Conservation (phyloP, 2,888 invertebrate species). For the Anoncus sp. region DNA sequence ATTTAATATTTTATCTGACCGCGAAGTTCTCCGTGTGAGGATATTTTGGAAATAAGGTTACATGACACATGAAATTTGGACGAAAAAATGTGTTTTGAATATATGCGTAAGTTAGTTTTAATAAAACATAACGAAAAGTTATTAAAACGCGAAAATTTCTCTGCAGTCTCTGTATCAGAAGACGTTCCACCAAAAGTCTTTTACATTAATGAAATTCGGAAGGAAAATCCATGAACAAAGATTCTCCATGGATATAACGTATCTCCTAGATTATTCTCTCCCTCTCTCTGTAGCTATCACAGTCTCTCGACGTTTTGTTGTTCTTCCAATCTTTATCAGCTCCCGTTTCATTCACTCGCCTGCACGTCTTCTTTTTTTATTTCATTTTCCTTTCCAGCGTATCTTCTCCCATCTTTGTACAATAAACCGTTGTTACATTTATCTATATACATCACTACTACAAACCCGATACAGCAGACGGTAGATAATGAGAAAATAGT, state of each 20-base stretch:
- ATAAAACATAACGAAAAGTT: background rate
- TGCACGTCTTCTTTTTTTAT: too few relatives aligned
- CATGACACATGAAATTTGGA: background rate
- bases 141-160: background rate
- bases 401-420: background rate
- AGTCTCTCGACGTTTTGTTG: constrained; percentile 43
- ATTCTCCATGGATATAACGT: background rate
- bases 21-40: background rate
- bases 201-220: background rate
- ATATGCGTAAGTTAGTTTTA: background rate
- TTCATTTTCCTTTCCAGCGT: background rate
- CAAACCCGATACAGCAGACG: background rate
- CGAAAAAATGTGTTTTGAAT: background rate
- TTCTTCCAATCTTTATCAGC: constrained; percentile 39
- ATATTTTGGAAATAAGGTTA: background rate
- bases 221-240: background rate
- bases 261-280: background rate
- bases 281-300: background rate
- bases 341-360: constrained; percentile 36
- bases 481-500: background rate
- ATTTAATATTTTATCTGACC: background rate
- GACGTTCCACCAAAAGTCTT: background rate
- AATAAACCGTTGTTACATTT: constrained; percentile 9
- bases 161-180: background rate
- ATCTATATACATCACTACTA: too few relatives aligned